phyloP scores from a whole-genome alignment of 2,113 vertebrate species.

The Periophthalmus modestus region DNA sequence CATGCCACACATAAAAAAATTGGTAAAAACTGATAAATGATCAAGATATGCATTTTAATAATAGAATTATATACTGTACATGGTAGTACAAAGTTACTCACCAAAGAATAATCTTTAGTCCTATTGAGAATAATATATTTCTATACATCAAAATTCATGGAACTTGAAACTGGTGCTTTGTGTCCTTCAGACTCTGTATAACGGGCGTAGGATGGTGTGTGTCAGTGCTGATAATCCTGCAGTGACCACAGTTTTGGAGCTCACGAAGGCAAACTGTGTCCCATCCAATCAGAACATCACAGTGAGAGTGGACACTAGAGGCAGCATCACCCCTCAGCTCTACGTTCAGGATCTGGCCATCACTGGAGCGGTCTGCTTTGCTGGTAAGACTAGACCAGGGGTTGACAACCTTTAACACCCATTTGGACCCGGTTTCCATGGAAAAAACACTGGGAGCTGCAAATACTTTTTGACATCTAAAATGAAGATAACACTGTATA shows the following conservation, averaged over 20 bases:
- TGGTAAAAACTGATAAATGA: too few species aligned
- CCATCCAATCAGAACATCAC: constrained; percentile 75
- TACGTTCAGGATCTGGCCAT: constrained; percentile 77
- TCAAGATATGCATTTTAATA: too few species aligned
- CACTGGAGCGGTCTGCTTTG: constrained; percentile 78
- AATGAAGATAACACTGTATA: too few species aligned
- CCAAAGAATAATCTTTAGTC: too few species aligned
- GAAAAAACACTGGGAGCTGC: too few species aligned
- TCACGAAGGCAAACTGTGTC: constrained; percentile 78
- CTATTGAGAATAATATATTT: not conserved
- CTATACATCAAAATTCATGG: not conserved
- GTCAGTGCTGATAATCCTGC: constrained; percentile 54
- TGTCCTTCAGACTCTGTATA: constrained; percentile 54
- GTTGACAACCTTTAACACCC: too few species aligned
- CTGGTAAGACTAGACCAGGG: constrained; percentile 77
- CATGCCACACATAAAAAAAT: too few species aligned
- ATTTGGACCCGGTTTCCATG: too few species aligned
- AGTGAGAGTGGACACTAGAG: constrained; percentile 53
- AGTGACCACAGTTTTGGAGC: constrained; percentile 67
- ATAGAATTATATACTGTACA: too few species aligned
- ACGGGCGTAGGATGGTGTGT: constrained; percentile 70
- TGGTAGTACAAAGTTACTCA: too few species aligned
- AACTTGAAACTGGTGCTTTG: not conserved
- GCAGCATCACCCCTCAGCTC: constrained; percentile 45
- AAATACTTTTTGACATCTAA: too few species aligned